Percentiles rank a stretch among this genome's conserved stretches.
These are phyloP conservation scores for Steatornis caripensis DNA, from an alignment of 2,113 vertebrate genomes.

Conservation along the genomic window DNA sequence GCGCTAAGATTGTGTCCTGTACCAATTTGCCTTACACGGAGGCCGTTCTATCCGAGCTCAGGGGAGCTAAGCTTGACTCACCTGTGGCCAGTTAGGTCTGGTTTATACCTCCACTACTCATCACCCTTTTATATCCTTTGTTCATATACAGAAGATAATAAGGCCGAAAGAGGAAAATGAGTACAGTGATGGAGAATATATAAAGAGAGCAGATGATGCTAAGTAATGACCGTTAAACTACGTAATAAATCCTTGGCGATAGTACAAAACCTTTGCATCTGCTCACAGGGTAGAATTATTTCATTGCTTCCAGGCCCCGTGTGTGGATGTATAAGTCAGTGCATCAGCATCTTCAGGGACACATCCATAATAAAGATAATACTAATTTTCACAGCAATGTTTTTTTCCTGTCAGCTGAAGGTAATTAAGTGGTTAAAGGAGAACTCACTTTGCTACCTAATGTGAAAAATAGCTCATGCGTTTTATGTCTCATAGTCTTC, in stretches of 20 bases:
- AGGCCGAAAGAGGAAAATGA: conserved; percentile 31
- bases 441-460: conserved; percentile 43
- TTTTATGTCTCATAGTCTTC: conserved; percentile 53
- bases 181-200: conserved; percentile 5
- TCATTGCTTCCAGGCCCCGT: background rate
- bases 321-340: background rate
- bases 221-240: conserved; percentile 33
- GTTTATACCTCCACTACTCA: background rate
- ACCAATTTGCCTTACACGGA: rapidly evolving
- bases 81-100: background rate
- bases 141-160: conserved; percentile 28
- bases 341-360: conserved; percentile 37
- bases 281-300: conserved; percentile 41
- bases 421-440: conserved; percentile 62
- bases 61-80: background rate
- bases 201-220: conserved; percentile 35
- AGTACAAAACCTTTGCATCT: conserved; percentile 14
- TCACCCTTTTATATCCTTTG: background rate
- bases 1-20: background rate
- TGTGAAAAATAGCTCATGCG: conserved; percentile 48
- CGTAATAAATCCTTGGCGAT: conserved; percentile 29
- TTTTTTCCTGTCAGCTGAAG: conserved; percentile 49
- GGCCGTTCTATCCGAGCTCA: background rate
- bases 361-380: conserved; percentile 53
- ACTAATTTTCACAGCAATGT: conserved; percentile 31